Evolutionary conservation across 2,113 vertebrate species (phyloP), one percentile per base, ranked within the genome.

Genomic region (Mastomys coucha): DNA sequence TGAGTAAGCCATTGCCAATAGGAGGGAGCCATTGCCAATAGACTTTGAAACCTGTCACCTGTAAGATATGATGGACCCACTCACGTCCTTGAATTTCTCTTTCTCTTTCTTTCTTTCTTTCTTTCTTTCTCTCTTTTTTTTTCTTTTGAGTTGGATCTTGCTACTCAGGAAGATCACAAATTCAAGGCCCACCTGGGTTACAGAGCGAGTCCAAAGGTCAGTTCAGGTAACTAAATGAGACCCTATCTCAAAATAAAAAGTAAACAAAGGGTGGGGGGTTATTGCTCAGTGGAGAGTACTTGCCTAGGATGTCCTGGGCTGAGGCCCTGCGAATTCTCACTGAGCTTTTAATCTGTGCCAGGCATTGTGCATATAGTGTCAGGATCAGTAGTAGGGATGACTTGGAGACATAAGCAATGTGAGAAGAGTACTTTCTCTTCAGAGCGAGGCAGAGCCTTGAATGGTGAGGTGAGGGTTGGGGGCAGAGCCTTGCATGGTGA

Each of bases 1-100:
- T n/a, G n/a, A n/a, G n/a, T n/a, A n/a, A n/a, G n/a, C n/a, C n/a
- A n/a, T n/a, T n/a, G n/a, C n/a, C n/a, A n/a, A n/a, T n/a, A n/a
- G n/a, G n/a, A n/a, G n/a, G n/a, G n/a, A 73, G 65, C 39, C 42
- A 56, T 76, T 89, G n/a, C 77, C 60, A 24, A 82, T 45, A 26
- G 77, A 69, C 67, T 94, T 95, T 97, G 89, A 96, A 88, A 88
- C 19, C 36, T 51, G 28, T 76, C 72, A 75, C 75, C 49, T 92
- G 12, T 77, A 92, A 84, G 85, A 87, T 86, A 92, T 56, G 56
- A 93, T 89, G 20, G 58, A 89, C 72, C 78, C 80, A 53, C 33
- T 80, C 11, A 81, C 56, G 56, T 86, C 19, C 24, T 85, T 84
- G 36, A 88, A 77, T 10, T 60, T 7, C 6, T 22, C 20, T 22